A percentile compares a stretch with the other conserved stretches of the same genome.
phyloP scores from a whole-genome alignment of 2,113 vertebrate genomes.

The Ardeotis arabs region DNA sequence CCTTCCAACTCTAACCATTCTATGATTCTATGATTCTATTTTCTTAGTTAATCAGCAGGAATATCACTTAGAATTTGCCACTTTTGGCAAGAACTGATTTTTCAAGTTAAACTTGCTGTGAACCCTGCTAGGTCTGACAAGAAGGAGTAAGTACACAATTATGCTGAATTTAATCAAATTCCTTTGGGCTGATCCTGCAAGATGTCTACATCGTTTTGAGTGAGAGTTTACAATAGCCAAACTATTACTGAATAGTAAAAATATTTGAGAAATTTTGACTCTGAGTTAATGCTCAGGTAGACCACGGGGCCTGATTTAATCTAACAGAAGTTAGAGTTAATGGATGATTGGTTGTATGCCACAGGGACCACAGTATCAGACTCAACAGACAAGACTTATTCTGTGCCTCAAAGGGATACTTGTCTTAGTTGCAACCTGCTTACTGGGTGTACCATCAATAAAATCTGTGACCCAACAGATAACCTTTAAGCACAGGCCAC shows the following conservation, averaged over 20 bases:
- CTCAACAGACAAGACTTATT: background rate
- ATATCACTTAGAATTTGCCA: conserved; percentile 24
- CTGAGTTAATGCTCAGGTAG: background rate
- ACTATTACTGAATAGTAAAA: background rate
- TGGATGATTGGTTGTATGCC: background rate
- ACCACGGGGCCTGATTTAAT: background rate
- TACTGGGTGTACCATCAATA: background rate
- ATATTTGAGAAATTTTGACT: background rate
- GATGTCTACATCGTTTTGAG: background rate
- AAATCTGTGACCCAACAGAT: background rate
- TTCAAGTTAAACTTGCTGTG: background rate
- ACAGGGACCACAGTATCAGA: background rate
- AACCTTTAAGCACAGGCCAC: background rate
- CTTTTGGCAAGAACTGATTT: conserved; percentile 14
- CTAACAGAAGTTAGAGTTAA: background rate
- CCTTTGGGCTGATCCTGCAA: background rate
- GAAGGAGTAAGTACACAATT: background rate
- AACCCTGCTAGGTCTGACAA: background rate
- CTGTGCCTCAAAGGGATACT: background rate
- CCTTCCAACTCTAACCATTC: too few relatives aligned
- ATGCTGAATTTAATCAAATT: background rate
- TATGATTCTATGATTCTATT: background rate
- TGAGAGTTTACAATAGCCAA: background rate
- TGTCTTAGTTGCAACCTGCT: background rate
- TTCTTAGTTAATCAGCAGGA: background rate